A percentile compares a stretch with the other conserved stretches of the same genome.
These are phyloP conservation scores for Galeopsomyia nigrocyanea DNA, from an alignment of 2,888 invertebrate genomes.

Conservation along the genomic window DNA sequence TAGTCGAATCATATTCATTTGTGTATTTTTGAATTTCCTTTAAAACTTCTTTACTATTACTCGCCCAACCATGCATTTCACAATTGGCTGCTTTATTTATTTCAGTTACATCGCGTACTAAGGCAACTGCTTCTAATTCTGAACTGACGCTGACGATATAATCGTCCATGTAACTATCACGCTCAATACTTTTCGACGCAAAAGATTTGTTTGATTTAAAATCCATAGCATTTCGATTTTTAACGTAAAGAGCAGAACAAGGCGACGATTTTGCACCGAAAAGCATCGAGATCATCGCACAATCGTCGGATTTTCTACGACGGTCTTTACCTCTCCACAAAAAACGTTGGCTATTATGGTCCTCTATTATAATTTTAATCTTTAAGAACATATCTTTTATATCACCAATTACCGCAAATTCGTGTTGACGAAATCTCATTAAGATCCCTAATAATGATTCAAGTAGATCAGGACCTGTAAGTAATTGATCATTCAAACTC, in stretches of 20 bases:
- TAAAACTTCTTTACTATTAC: conserved; percentile 28
- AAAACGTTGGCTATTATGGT: conserved; percentile 20
- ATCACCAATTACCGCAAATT: conserved; percentile 28
- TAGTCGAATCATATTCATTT: too few relatives aligned
- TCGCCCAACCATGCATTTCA: conserved; percentile 49
- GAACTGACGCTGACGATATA: conserved; percentile 46
- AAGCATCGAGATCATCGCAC: conserved; percentile 52
- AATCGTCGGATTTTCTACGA: conserved; percentile 14
- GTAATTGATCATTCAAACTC: conserved; percentile 28
- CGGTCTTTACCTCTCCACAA: conserved; percentile 21
- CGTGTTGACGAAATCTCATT: conserved; percentile 43
- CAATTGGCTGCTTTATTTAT: conserved; percentile 48
- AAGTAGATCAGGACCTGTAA: conserved; percentile 29
- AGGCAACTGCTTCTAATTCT: conserved; percentile 45
- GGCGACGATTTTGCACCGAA: conserved; percentile 50
- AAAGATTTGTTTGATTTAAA: conserved; percentile 45
- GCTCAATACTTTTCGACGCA: conserved; percentile 52
- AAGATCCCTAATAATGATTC: conserved; percentile 39
- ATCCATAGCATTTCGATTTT: conserved; percentile 52
- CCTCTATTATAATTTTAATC: not conserved
- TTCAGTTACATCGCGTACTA: conserved; percentile 44
- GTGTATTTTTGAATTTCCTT: too few relatives aligned
- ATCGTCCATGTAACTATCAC: conserved; percentile 55
- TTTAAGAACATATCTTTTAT: conserved; percentile 24
- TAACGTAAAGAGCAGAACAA: conserved; percentile 49